Conservation (phyloP, 2,797 vertebrate genomes). For the Lithobates pipiens region DNA sequence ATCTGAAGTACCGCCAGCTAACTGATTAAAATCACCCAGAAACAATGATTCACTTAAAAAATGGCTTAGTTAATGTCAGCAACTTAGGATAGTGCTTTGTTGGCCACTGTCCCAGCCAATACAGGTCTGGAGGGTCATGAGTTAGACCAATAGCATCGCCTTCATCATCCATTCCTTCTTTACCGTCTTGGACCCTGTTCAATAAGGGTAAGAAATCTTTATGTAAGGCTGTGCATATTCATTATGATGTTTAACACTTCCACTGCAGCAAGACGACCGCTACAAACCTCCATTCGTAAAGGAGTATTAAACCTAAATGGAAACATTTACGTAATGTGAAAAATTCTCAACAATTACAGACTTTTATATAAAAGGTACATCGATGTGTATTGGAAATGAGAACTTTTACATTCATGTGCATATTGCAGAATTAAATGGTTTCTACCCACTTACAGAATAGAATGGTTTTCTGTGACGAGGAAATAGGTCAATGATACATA, state of each 20-base stretch:
- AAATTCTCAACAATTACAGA: no score
- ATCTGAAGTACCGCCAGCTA: constrained; percentile 67
- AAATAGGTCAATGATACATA: no score
- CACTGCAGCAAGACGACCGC: neutral
- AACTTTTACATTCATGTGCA: no score
- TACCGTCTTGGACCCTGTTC: constrained; percentile 33
- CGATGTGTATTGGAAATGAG: no score
- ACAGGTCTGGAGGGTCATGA: constrained; percentile 59
- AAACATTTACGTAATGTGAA: neutral
- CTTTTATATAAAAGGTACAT: no score
- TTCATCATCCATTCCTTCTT: constrained; percentile 37
- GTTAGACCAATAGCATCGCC: constrained; percentile 36
- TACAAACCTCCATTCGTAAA: neutral
- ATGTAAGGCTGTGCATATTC: constrained; percentile 30
- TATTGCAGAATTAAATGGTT: no score
- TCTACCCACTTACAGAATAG: no score
- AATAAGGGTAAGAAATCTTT: constrained; percentile 35
- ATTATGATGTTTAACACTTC: constrained; percentile 47
- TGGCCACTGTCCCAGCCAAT: constrained; percentile 63
- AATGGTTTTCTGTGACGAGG: no score
- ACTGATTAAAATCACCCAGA: constrained; percentile 69
- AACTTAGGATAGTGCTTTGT: constrained; percentile 63
- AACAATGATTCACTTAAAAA: constrained; percentile 66
- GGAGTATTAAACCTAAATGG: neutral
- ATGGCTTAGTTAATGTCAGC: constrained; percentile 53